Base-by-base conservation (phyloP, 1,140 invertebrate genomes). In the Sycophaga agraensis region DNA sequence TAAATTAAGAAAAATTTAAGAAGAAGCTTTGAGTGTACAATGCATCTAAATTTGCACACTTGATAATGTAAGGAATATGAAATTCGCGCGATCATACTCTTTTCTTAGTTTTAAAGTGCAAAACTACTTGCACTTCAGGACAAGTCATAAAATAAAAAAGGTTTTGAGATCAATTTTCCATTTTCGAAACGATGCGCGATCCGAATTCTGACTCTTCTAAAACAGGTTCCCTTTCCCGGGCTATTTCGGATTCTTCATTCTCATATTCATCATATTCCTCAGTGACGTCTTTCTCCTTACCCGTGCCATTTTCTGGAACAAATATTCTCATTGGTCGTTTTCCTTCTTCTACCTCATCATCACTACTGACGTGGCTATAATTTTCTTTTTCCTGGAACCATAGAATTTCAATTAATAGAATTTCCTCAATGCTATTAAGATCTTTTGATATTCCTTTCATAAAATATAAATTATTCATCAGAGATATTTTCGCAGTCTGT, bases 251-350 rank as follows among this genome's bases (percentile, higher is more conserved):
- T 22, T 78, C 72, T 17, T 73, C 69, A 16, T 45, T 69, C 21
- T 77, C 74, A 21, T 77, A 76, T 6, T 75, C 75, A 26, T 77
- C 76, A 28, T 80, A 77, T 0, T 72, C 65, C 11, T 64, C 51
- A 0, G 22, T 9, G 56, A 68, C 60, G 48, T 68, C 66, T 53
- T 65, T 64, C 19, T 62, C 58, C 16, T 68, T 68, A 31, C 70
- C 71, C 4, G 19, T 42, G n/a, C 73, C 68, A 22, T 72, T 65
- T n/a, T 83, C 82, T 1, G 81, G 77, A 1, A 83, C 75, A 60
- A 77, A 79, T 55, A 83, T 83, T 66, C 74, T 75, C 37, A 84
- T 55, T 0, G 78, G 72, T 51, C 66, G 66, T 50, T 73, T 73
- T 31, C 66, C 50, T 55, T 56, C 39, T 9, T 70, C 28, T 31